Conservation (phyloP, 35 echinoderm and acorn worm species). For the Stichopus chloronotus region DNA sequence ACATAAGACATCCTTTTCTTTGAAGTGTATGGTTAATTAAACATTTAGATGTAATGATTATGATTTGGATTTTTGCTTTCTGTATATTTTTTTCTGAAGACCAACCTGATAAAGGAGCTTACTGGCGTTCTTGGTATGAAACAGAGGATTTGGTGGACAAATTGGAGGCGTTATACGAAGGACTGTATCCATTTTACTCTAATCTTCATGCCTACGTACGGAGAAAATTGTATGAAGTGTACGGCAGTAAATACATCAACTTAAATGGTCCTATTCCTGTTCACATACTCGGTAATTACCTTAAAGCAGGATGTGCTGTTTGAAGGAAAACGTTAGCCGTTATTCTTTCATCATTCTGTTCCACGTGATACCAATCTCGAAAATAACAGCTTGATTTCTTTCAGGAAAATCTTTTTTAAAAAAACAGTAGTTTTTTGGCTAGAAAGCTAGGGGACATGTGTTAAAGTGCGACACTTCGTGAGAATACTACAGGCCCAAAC, state of each 20-base stretch:
- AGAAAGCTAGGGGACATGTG: too few species aligned
- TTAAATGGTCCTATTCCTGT: slow-evolving; percentile 76
- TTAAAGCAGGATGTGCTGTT: too few species aligned
- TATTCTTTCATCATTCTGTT: background rate
- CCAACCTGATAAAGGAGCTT: slow-evolving; percentile 74
- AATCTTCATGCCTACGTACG: slow-evolving; percentile 83
- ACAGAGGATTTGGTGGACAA: slow-evolving; percentile 53
- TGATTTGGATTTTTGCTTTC: background rate
- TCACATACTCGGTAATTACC: slow-evolving; percentile 69
- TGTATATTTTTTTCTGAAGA: slow-evolving; percentile 27
- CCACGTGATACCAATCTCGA: too few species aligned
- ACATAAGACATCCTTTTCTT: too few species aligned
- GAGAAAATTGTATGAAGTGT: slow-evolving; percentile 68
- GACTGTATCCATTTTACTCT: slow-evolving; percentile 64
- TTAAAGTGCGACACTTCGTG: too few species aligned
- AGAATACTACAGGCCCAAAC: too few species aligned
- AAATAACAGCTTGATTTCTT: too few species aligned
- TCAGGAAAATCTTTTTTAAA: too few species aligned
- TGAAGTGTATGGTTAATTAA: too few species aligned
- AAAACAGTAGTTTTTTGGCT: too few species aligned
- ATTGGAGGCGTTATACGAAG: slow-evolving; percentile 43
- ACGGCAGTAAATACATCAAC: slow-evolving; percentile 70
- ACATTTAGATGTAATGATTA: too few species aligned
- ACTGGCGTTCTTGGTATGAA: slow-evolving; percentile 76
- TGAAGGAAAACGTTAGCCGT: too few species aligned